phyloP scores from a whole-genome alignment of 2,113 vertebrate species.

The Rhagologus leucostigma region DNA sequence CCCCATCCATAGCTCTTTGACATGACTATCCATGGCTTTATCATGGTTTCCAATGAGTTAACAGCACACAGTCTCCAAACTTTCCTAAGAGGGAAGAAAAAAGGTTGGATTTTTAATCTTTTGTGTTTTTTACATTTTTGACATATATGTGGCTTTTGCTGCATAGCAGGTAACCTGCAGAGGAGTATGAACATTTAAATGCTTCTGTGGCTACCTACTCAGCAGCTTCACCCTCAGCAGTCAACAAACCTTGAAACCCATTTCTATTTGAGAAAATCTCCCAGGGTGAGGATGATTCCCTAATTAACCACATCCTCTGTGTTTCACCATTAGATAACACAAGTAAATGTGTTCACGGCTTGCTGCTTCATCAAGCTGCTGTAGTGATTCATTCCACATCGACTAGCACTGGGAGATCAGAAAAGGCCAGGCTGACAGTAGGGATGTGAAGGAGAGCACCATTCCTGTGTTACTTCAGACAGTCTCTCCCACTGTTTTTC shows the following conservation, averaged over 20 bases:
- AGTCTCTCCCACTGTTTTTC: neutral
- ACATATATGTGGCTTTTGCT: neutral
- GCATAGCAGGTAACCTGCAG: slow-evolving; percentile 6
- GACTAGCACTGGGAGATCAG: neutral
- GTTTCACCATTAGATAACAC: slow-evolving; percentile 22
- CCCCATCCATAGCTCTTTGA: neutral
- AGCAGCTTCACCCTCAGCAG: neutral
- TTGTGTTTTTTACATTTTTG: neutral
- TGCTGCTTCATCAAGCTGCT: slow-evolving; percentile 22
- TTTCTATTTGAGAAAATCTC: neutral
- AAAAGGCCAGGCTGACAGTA: neutral
- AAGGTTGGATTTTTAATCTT: neutral
- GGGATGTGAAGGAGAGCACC: neutral
- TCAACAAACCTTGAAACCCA: neutral
- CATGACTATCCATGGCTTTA: neutral
- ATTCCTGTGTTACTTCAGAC: neutral
- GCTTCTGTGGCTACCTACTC: neutral
- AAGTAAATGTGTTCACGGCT: neutral
- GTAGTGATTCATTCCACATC: neutral
- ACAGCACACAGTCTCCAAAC: neutral
- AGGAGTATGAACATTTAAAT: neutral
- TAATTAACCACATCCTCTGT: slow-evolving; percentile 39
- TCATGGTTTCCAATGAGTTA: neutral
- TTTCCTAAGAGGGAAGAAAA: neutral
- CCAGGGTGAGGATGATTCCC: neutral